Percentiles rank a stretch among this genome's conserved stretches.
phyloP scores from a whole-genome alignment of 2,888 invertebrate genomes.

The Pelosia muscerda region DNA sequence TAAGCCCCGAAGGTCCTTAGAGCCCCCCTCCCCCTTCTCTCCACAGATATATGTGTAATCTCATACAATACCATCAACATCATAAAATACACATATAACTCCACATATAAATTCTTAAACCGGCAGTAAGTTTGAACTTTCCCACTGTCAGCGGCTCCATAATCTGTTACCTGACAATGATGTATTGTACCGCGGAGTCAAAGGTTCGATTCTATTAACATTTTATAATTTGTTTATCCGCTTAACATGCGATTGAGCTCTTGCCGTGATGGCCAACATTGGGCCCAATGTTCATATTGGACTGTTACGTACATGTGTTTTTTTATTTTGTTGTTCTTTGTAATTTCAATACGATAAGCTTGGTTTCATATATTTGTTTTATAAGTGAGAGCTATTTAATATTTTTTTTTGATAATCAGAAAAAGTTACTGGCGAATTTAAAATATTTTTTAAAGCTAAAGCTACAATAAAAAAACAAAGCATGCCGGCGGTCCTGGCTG shows the following conservation, averaged over 20 bases:
- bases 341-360: not conserved
- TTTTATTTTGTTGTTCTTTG: not conserved
- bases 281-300: constrained; percentile 28
- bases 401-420: too few species aligned
- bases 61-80: not conserved
- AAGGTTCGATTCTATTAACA: constrained; percentile 80
- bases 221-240: constrained; percentile 77
- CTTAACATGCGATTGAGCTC: constrained; percentile 38
- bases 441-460: too few species aligned
- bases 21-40: too few species aligned
- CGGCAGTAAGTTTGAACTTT: constrained; percentile 36
- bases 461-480: too few species aligned
- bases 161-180: constrained; percentile 70
- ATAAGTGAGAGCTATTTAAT: too few species aligned
- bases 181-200: constrained; percentile 77
- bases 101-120: constrained; percentile 21
- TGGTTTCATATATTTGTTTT: not conserved
- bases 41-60: not conserved
- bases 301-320: not conserved
- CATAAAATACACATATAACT: constrained; percentile 1
- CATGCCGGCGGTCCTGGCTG: too few species aligned
- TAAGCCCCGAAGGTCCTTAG: too few species aligned
- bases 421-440: too few species aligned
- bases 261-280: constrained; percentile 28
- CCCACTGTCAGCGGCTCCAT: constrained; percentile 42